These are phyloP conservation scores for Osmerus mordax DNA, from an alignment of 2,113 vertebrate species.

Conservation along the genomic window DNA sequence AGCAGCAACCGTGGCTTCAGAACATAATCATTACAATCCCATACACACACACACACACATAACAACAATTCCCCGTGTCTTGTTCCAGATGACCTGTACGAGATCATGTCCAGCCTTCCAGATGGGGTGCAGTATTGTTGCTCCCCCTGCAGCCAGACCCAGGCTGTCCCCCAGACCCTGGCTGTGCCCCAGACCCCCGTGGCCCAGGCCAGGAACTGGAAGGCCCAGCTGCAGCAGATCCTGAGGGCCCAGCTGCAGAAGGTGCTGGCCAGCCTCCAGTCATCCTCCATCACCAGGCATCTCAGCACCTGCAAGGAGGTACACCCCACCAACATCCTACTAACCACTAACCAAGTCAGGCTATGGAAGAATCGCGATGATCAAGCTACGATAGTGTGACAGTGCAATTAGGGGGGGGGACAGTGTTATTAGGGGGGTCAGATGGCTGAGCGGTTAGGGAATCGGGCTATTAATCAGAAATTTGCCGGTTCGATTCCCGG, in stretches of 20 bases:
- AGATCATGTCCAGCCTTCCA: constrained; percentile 74
- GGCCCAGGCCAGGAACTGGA: constrained; percentile 63
- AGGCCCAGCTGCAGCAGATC: constrained; percentile 70
- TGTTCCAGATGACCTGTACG: constrained; percentile 79
- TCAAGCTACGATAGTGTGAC: too few species aligned
- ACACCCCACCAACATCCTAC: constrained; percentile 12
- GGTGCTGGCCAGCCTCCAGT: constrained; percentile 74
- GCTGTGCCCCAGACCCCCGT: too few species aligned
- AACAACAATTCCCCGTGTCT: neutral
- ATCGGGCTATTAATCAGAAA: neutral
- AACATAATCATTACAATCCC: too few species aligned
- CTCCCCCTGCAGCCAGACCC: constrained; percentile 71
- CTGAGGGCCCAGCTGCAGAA: constrained; percentile 70
- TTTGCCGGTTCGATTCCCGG: neutral
- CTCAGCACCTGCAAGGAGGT: constrained; percentile 75
- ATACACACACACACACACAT: neutral
- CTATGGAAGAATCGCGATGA: neutral
- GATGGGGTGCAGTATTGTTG: constrained; percentile 77
- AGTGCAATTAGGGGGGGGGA: too few species aligned
- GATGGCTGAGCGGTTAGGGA: too few species aligned
- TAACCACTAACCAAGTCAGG: neutral
- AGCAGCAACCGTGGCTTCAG: too few species aligned
- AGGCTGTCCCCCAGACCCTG: neutral
- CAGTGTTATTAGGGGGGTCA: too few species aligned
- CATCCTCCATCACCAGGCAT: constrained; percentile 57